Evolutionary conservation across 2,797 vertebrate species (phyloP).

Genomic region (Borostomias antarcticus): DNA sequence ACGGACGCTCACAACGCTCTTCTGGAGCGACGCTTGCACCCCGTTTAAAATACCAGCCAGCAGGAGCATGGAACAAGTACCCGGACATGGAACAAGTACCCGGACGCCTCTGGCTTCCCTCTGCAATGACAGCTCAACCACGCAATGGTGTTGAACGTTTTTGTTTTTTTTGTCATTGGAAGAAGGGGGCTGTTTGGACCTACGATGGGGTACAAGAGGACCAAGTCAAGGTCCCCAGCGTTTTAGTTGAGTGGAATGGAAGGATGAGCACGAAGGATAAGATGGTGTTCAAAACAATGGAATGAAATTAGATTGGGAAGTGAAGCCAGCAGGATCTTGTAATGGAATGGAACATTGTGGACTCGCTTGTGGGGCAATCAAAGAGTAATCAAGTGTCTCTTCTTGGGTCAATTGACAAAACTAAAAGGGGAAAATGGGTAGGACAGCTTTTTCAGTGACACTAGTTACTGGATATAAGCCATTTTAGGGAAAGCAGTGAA

Average conservation of each 20-base stretch:
- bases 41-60: constrained; percentile 1
- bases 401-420: neutral
- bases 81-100: constrained; percentile 8
- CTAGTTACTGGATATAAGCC: no score
- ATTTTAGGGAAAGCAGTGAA: constrained; percentile 11
- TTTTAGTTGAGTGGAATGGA: constrained; percentile 49
- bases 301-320: constrained; percentile 25
- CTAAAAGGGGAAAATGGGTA: neutral
- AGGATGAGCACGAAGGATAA: constrained; percentile 28
- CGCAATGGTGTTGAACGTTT: neutral
- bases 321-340: constrained; percentile 20
- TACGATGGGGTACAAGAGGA: constrained; percentile 3
- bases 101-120: constrained; percentile 13
- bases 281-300: neutral
- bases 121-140: constrained; percentile 17
- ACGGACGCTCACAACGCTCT: constrained; percentile 14
- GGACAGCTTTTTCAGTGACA: neutral
- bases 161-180: neutral
- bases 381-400: neutral
- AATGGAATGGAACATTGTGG: constrained; percentile 18
- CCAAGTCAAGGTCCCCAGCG: constrained; percentile 42
- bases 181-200: neutral
- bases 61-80: constrained; percentile 7
- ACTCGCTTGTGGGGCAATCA: no score
- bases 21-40: constrained; percentile 7